These are phyloP conservation scores for Passer montanus DNA, from an alignment of 2,113 vertebrate genomes.

Conservation along the genomic window DNA sequence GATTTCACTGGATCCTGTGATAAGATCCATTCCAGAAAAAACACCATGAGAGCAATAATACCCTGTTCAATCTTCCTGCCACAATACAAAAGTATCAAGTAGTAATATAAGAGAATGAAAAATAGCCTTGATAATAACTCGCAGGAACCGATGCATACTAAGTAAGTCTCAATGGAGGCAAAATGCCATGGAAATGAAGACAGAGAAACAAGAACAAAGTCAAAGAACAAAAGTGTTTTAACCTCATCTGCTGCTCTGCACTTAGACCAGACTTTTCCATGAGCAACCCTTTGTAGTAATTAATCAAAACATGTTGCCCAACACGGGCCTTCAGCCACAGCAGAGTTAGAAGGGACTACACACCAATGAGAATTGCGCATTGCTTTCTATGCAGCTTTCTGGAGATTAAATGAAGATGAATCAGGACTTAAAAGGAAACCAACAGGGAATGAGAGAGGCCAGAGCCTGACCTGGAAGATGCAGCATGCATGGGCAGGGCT, in stretches of 20 bases:
- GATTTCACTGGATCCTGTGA: not conserved
- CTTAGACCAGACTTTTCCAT: not conserved
- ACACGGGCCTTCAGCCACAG: not conserved
- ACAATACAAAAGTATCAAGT: constrained; percentile 12
- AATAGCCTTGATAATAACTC: constrained; percentile 33
- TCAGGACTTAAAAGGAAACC: not conserved
- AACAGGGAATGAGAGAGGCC: not conserved
- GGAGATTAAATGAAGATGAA: not conserved
- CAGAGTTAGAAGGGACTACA: not conserved
- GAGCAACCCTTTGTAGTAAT: not conserved
- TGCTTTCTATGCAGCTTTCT: not conserved
- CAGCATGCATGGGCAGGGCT: not conserved
- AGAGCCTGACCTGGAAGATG: not conserved
- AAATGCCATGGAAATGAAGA: constrained; percentile 44
- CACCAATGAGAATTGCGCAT: not conserved
- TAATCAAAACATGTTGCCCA: constrained; percentile 4
- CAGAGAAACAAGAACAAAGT: constrained; percentile 34
- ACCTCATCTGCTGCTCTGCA: not conserved
- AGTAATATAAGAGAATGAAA: constrained; percentile 38
- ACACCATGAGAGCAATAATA: not conserved
- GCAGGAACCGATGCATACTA: constrained; percentile 29
- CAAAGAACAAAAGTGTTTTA: constrained; percentile 26
- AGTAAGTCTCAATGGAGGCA: constrained; percentile 17
- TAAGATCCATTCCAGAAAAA: constrained; percentile 6
- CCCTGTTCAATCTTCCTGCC: not conserved